Evolutionary conservation across 2,888 invertebrate species (phyloP), one percentile per base, ranked within the genome.

Genomic region (Balanococcus diminutus): DNA sequence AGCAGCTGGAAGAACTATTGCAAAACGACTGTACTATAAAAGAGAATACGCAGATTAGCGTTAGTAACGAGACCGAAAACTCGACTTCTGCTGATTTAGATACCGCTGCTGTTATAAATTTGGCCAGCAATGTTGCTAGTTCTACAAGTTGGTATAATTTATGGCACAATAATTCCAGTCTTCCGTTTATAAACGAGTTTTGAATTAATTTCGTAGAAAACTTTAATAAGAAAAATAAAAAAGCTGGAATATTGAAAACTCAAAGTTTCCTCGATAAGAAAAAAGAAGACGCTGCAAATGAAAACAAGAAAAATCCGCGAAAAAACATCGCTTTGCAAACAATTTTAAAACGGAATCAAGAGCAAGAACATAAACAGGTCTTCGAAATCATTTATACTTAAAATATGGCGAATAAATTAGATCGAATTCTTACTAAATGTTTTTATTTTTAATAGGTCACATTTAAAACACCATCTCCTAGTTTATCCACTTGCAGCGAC

Each of bases 301-400:
- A 87, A 39, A 36, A 36, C 8, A 82, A 83, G 11, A 87, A 87
- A 87, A 91, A 92, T 87, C 91, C 92, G 1, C 91, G 95, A 87
- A 95, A 95, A 89, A 96, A 96, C 90, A 94, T 95, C 79, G 96
- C 95, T 0, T 93, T 96, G 91, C 94, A 94, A 86, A 94, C 94
- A 87, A 94, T 94, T 89, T 93, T 94, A 91, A 91, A 93, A 87
- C 93, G 94, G 87, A 92, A 91, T 79, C 93, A 93, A 88, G 94
- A 94, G 16, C 86, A 86, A 46, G 89, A 89, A 85, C 86, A 87
- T 14, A 89, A 89, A 87, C 88, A 89, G 87, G 89, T 88, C 72
- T 5, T 5, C 16, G n/a, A n/a, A 82, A 31, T 16, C 8, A 14
- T 46, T 46, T 4, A n/a, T n/a, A 1, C 2, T 5, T n/a, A n/a